Percentiles rank a stretch among this genome's conserved stretches.
Evolutionary conservation across 2,113 vertebrate genomes (phyloP).

Genomic region (Proteles cristata): DNA sequence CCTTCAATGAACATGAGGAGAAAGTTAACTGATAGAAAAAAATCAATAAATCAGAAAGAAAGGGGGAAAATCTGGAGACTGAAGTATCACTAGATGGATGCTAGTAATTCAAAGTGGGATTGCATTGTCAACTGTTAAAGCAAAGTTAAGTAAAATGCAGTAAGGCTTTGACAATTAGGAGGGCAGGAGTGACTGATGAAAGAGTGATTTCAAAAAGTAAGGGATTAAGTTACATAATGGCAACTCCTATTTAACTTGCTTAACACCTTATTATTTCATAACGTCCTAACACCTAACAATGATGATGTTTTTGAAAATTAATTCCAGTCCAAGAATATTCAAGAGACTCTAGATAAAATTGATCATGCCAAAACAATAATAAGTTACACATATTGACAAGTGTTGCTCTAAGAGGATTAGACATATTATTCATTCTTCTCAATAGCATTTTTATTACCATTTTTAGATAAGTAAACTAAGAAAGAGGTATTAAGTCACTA

Average conservation of each 20-base stretch:
- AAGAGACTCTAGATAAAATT: background rate
- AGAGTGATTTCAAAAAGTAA: background rate
- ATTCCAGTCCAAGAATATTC: background rate
- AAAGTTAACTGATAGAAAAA: background rate
- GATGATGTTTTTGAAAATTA: background rate
- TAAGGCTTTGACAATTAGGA: background rate
- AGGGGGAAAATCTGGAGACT: background rate
- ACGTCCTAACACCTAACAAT: background rate
- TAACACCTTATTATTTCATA: background rate
- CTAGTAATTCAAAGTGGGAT: background rate
- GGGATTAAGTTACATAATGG: background rate
- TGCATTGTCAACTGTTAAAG: background rate
- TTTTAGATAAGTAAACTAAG: background rate
- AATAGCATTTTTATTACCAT: background rate
- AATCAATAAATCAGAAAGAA: background rate
- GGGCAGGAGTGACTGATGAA: background rate
- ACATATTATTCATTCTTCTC: background rate
- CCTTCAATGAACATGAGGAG: background rate
- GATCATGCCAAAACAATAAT: background rate
- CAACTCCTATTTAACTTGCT: background rate
- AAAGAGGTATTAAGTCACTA: background rate
- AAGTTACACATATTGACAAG: background rate
- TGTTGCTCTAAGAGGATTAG: background rate
- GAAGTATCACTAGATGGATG: background rate
- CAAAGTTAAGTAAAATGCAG: background rate